Evolutionary conservation across 2,888 invertebrate species (phyloP).

Genomic region (Artemia sinica): DNA sequence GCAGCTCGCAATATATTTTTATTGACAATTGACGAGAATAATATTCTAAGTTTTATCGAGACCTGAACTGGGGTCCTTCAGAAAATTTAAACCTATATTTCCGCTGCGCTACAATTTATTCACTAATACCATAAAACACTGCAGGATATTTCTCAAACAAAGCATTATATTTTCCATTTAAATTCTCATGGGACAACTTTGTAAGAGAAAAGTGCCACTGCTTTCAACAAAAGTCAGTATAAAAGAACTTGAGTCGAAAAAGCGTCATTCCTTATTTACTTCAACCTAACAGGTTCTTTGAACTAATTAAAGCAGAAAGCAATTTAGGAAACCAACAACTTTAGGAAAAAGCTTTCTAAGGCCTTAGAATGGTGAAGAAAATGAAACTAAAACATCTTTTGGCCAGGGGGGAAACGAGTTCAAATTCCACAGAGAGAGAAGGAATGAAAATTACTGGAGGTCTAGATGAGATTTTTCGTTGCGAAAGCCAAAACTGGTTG

Average conservation of each 20-base stretch:
- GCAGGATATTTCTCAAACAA: too few relatives aligned
- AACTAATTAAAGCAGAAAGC: conserved; percentile 13
- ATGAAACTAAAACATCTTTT: conserved; percentile 4
- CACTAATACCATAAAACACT: too few relatives aligned
- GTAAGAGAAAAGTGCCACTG: not conserved
- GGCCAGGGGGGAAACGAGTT: not conserved
- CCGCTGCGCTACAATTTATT: too few relatives aligned
- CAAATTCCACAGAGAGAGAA: not conserved
- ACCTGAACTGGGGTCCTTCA: too few relatives aligned
- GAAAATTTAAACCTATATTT: too few relatives aligned
- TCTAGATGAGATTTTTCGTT: conserved; percentile 9
- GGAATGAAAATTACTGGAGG: conserved; percentile 12
- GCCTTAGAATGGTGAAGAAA: conserved; percentile 3
- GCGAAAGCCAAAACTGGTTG: not conserved
- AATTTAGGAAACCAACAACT: conserved; percentile 13
- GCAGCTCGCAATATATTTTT: too few relatives aligned
- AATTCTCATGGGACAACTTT: too few relatives aligned
- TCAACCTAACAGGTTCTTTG: conserved; percentile 1
- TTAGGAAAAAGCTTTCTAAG: conserved; percentile 3
- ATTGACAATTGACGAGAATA: too few relatives aligned
- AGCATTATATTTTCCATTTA: too few relatives aligned
- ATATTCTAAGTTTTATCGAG: too few relatives aligned
- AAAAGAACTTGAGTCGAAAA: not conserved
- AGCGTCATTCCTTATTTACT: not conserved
- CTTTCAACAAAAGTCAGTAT: not conserved